Base-by-base conservation (phyloP, 2,113 vertebrate genomes). In the Lagopus leucura region DNA sequence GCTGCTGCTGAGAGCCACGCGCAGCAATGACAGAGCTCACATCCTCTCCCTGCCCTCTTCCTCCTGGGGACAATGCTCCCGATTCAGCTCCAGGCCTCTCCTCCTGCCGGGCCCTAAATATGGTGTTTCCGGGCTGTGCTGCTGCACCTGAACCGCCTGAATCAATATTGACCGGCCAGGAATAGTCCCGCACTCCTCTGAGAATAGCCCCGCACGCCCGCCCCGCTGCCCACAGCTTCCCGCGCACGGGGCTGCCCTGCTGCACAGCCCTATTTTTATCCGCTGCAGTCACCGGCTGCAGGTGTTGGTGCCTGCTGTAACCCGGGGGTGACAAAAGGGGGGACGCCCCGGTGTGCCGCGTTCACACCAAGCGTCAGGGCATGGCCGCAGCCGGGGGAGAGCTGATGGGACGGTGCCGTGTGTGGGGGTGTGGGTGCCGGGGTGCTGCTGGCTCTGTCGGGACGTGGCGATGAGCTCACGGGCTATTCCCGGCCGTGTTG, bases 121-220 rank as follows among this genome's bases (percentile, higher is more conserved):
- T 52, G 13, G 89, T 66, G 40, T 77, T 91, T 52, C 65, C 73
- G 12, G 86, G 79, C 88, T 73, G 89, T 89, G 90, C 70, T 88
- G 82, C 85, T 94, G 89, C 94, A 96, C 96, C 96, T 95, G 96
- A 97, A 94, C 92, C 93, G 85, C 86, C 93, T 94, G 87, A 95
- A 91, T 96, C 95, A 97, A 97, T 97, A 97, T 97, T 97, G 96
- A 97, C 96, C 1, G 66, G 96, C 89, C 93, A 93, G 92, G 91
- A 97, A 97, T 97, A 97, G 97, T 67, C 82, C 93, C 71, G 61
- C 77, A 73, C 91, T 57, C 93, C 95, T 89, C 97, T 96, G 96
- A 96, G 96, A 96, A 97, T 97, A 97, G 84, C 82, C 94, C 97
- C 83, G 92, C 93, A 94, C 25, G 27, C 52, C 77, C 22, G 1